These are phyloP conservation scores for Hypomesus transpacificus DNA, from an alignment of 2,113 vertebrate genomes.

Conservation along the genomic window DNA sequence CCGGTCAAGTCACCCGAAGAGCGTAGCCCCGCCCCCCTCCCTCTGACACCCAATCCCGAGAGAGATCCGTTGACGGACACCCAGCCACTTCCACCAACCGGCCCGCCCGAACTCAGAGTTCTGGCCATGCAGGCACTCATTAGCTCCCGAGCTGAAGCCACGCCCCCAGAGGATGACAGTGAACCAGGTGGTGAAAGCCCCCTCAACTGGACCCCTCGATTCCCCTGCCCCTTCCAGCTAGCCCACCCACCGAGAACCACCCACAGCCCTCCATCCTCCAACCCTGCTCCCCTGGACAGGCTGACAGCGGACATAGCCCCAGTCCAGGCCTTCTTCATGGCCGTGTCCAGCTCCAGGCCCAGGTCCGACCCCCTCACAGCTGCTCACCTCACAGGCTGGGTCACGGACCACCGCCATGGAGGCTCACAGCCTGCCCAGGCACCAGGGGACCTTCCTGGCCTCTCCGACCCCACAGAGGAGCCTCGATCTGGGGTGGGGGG, in stretches of 20 bases:
- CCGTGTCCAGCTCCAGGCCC: neutral
- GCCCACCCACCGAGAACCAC: slow-evolving; percentile 3
- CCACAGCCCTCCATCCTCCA: neutral
- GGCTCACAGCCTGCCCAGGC: neutral
- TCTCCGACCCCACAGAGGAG: neutral
- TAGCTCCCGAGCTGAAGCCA: neutral
- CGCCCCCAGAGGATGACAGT: neutral
- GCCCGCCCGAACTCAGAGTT: slow-evolving; percentile 2
- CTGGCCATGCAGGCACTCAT: slow-evolving; percentile 4
- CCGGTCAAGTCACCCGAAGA: neutral
- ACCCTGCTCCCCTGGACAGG: too few relatives aligned
- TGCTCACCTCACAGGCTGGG: slow-evolving; percentile 3
- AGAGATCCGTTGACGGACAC: neutral
- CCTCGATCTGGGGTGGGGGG: neutral
- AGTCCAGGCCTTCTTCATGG: neutral
- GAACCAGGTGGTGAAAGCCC: neutral
- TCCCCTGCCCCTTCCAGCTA: neutral
- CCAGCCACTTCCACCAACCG: neutral
- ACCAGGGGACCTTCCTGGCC: neutral
- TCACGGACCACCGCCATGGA: neutral
- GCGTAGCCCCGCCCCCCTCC: neutral
- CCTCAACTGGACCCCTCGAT: neutral
- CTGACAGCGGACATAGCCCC: neutral
- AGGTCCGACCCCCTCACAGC: neutral
- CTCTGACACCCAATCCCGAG: neutral